These are phyloP conservation scores for Polypedilum vanderplanki DNA, from an alignment of 1,140 invertebrate genomes.

Conservation along the genomic window DNA sequence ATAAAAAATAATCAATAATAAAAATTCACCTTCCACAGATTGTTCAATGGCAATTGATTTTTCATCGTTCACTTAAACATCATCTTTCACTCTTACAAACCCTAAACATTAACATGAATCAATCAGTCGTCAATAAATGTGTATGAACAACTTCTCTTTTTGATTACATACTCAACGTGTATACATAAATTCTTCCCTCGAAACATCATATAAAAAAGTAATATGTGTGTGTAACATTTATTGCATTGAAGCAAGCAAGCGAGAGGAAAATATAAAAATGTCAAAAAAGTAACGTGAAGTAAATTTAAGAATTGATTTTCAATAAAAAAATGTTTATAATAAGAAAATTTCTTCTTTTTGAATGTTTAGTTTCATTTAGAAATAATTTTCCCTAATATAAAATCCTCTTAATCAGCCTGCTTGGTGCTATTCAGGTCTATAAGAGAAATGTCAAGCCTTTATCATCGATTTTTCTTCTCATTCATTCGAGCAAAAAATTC, in stretches of 20 bases:
- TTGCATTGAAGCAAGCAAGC: neutral
- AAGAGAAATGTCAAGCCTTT: too few species aligned
- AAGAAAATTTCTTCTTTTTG: too few species aligned
- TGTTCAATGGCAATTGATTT: neutral
- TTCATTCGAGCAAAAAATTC: too few species aligned
- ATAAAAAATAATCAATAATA: neutral
- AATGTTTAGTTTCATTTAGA: too few species aligned
- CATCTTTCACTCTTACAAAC: neutral
- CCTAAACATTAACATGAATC: neutral
- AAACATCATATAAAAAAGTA: neutral
- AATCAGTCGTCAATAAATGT: neutral
- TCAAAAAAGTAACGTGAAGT: too few species aligned
- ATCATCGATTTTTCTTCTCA: too few species aligned
- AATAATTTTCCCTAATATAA: too few species aligned
- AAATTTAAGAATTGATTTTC: too few species aligned
- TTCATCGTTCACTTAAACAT: neutral
- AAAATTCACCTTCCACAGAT: neutral
- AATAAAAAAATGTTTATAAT: too few species aligned
- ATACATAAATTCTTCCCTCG: neutral
- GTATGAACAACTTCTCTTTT: neutral
- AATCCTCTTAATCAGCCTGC: too few species aligned
- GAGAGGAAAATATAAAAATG: neutral
- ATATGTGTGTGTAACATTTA: neutral
- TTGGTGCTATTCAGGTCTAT: too few species aligned
- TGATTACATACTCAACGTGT: neutral